Percentiles rank a stretch among this genome's conserved stretches.
These are phyloP conservation scores for Cephalotes varians DNA, from an alignment of 2,888 invertebrate species.

Conservation along the genomic window DNA sequence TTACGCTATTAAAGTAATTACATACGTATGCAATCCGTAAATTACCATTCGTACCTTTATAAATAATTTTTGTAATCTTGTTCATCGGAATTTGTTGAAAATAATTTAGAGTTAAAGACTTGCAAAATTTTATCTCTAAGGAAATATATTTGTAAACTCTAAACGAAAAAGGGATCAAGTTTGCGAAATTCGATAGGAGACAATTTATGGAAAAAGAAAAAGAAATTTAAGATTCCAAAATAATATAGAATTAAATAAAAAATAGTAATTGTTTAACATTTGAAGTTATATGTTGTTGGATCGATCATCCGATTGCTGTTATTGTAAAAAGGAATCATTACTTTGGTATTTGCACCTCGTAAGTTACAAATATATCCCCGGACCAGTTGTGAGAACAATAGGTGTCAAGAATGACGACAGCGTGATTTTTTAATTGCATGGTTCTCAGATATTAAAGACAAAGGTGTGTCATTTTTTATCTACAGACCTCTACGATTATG, in stretches of 20 bases:
- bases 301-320: neutral
- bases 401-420: neutral
- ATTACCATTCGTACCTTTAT: conserved; percentile 8
- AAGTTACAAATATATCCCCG: conserved; percentile 20
- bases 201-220: no score
- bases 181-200: neutral
- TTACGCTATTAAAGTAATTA: neutral
- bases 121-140: neutral
- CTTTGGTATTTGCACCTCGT: conserved; percentile 5
- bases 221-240: neutral
- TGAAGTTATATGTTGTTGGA: neutral
- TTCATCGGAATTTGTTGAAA: neutral
- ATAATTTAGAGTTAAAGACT: neutral
- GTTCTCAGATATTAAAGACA: neutral
- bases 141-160: neutral
- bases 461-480: neutral
- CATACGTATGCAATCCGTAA: neutral
- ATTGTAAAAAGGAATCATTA: neutral
- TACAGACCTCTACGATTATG: neutral
- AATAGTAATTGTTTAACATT: neutral
- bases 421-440: neutral
- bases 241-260: neutral
- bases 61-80: neutral
- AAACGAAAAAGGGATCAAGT: neutral
- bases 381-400: conserved; percentile 25